Percentiles rank a stretch among this genome's conserved stretches.
phyloP scores from a whole-genome alignment of 2,113 vertebrate genomes.

The Cichladusa arquata region DNA sequence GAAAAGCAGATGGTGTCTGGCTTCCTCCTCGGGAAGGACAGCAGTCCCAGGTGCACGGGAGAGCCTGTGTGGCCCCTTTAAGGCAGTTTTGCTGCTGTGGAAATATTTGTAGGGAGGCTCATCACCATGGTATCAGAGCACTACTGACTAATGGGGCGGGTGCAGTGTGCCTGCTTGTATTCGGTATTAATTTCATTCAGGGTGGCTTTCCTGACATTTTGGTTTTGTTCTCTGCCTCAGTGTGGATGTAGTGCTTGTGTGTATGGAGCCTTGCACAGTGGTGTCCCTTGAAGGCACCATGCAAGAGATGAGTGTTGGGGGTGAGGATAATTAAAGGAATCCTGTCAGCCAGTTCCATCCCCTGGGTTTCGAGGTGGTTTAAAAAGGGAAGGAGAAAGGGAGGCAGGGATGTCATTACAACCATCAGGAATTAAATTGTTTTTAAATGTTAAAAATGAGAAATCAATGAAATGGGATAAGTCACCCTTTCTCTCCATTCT shows the following conservation, averaged over 20 bases:
- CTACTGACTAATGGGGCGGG: conserved; percentile 22
- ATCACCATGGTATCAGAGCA: conserved; percentile 64
- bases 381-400: neutral
- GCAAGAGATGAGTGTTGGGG: conserved; percentile 1
- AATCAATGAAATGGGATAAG: neutral
- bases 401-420: neutral
- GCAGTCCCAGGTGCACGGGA: neutral
- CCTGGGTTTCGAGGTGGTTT: neutral
- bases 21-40: neutral
- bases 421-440: neutral
- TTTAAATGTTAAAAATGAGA: neutral
- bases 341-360: conserved; percentile 23
- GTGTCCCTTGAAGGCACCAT: conserved; percentile 10
- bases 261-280: neutral
- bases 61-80: conserved; percentile 7
- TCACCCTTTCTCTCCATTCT: neutral
- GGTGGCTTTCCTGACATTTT: neutral
- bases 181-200: conserved; percentile 42
- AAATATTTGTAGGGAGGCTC: conserved; percentile 39
- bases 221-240: neutral
- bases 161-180: neutral
- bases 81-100: conserved; percentile 14
- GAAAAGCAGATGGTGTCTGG: neutral
- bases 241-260: neutral
- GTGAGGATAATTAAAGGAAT: conserved; percentile 14